Evolutionary conservation across 2,113 vertebrate species (phyloP).

Genomic region (Anarrhichthys ocellatus): DNA sequence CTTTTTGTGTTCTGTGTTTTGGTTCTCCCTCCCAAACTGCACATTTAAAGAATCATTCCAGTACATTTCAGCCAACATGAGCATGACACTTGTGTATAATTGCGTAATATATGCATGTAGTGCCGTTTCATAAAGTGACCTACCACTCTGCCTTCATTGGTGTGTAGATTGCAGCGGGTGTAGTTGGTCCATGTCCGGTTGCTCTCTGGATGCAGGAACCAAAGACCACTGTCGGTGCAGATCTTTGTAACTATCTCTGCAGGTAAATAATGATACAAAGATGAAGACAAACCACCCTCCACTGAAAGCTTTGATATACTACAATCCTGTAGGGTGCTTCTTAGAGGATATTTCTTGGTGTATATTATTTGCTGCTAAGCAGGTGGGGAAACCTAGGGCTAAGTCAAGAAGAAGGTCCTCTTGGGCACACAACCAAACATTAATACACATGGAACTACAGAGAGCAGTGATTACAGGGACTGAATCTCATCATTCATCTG

Average conservation of each 20-base stretch:
- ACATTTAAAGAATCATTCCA: neutral
- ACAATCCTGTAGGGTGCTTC: neutral
- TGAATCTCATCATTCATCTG: neutral
- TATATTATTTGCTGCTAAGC: neutral
- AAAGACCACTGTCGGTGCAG: slow-evolving; percentile 89
- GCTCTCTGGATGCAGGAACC: slow-evolving; percentile 95
- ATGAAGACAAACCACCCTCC: neutral
- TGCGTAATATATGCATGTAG: neutral
- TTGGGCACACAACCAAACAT: neutral
- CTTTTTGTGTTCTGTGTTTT: too few species aligned
- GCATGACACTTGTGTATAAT: neutral
- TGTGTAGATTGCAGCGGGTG: slow-evolving; percentile 89
- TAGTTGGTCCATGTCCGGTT: slow-evolving; percentile 97
- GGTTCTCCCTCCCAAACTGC: neutral
- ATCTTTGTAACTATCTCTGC: slow-evolving; percentile 96
- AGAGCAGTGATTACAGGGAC: neutral
- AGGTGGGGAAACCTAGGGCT: neutral
- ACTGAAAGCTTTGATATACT: neutral
- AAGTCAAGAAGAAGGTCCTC: neutral
- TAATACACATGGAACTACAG: neutral
- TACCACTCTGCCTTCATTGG: slow-evolving; percentile 90
- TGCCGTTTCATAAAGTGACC: neutral
- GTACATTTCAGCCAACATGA: neutral
- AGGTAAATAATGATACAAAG: neutral
- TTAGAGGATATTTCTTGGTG: neutral